A percentile compares a stretch with the other conserved stretches of the same genome.
These are phyloP conservation scores for Porites lutea DNA, from an alignment of 64 coral and sea anemone genomes.

Conservation along the genomic window DNA sequence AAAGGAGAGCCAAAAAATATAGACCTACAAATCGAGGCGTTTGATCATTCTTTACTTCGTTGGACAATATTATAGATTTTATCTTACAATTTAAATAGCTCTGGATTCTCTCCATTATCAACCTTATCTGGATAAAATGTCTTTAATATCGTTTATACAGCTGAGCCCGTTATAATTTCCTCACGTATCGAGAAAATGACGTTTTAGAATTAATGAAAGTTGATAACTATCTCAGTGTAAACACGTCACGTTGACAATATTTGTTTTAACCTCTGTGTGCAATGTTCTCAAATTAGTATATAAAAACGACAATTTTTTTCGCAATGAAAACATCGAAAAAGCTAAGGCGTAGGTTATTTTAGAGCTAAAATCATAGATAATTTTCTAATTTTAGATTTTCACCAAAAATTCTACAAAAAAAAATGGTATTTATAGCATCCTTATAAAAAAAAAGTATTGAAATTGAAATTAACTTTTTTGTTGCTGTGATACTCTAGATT, in stretches of 20 bases:
- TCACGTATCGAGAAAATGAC: too few relatives aligned
- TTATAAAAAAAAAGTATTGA: neutral
- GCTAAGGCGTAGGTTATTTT: neutral
- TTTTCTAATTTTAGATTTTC: neutral
- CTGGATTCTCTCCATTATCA: too few relatives aligned
- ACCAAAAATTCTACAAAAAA: neutral
- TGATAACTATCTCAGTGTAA: too few relatives aligned
- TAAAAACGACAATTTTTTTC: neutral
- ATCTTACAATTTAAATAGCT: too few relatives aligned
- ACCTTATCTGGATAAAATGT: too few relatives aligned
- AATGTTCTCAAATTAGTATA: neutral
- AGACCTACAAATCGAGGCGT: too few relatives aligned
- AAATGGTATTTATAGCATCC: neutral
- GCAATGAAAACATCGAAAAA: neutral
- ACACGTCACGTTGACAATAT: neutral
- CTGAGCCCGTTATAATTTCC: too few relatives aligned
- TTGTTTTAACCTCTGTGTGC: neutral
- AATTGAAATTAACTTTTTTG: neutral
- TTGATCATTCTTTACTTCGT: too few relatives aligned
- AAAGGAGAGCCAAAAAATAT: too few relatives aligned
- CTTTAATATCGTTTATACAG: too few relatives aligned
- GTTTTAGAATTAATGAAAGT: too few relatives aligned
- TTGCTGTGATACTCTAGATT: neutral
- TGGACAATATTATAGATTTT: too few relatives aligned
- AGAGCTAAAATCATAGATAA: neutral